phyloP scores from a whole-genome alignment of 2,113 vertebrate species.

The Macrotus californicus region DNA sequence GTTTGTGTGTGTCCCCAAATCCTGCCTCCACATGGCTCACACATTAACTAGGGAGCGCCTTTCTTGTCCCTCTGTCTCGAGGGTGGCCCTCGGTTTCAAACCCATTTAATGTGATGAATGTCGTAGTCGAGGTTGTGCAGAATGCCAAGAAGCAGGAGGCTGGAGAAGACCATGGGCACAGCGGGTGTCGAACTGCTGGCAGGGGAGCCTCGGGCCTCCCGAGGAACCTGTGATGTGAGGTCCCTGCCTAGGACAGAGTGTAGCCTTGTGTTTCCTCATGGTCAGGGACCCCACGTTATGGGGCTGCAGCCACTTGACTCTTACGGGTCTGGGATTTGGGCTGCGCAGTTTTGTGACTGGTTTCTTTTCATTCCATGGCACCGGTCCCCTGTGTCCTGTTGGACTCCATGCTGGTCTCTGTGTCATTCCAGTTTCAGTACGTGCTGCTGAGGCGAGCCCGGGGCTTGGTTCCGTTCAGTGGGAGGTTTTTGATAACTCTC shows the following conservation, averaged over 20 bases:
- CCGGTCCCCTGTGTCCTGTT: not conserved
- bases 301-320: not conserved
- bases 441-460: not conserved
- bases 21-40: not conserved
- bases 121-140: not conserved
- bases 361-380: not conserved
- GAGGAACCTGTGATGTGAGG: not conserved
- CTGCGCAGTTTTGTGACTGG: not conserved
- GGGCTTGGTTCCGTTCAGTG: not conserved
- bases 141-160: not conserved
- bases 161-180: not conserved
- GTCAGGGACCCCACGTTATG: not conserved
- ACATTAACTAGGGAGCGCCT: not conserved
- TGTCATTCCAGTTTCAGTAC: not conserved
- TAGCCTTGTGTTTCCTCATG: not conserved
- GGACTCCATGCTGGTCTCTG: not conserved
- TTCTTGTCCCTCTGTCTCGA: not conserved
- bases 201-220: not conserved
- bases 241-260: not conserved
- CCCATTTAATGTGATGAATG: not conserved
- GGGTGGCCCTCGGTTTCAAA: not conserved
- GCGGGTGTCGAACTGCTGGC: not conserved
- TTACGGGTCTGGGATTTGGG: not conserved
- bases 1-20: not conserved
- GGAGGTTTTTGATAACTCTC: not conserved